Percentiles rank a stretch among this genome's conserved stretches.
These are phyloP conservation scores for Uloborus diversus DNA, from an alignment of 1,140 invertebrate species.

Conservation along the genomic window DNA sequence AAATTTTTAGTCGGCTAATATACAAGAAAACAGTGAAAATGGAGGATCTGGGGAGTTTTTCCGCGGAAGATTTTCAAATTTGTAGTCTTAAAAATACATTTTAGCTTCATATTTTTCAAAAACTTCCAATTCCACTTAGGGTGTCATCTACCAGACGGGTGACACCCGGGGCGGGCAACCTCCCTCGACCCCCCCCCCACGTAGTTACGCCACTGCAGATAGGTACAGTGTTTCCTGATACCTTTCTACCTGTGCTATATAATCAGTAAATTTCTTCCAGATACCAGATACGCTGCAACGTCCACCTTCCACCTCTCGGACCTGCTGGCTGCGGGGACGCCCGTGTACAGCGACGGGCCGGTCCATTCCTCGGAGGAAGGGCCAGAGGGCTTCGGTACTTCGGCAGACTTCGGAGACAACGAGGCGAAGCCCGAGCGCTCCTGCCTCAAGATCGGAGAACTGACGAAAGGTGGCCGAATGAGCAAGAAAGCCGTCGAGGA, in stretches of 20 bases:
- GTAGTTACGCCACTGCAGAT: no score
- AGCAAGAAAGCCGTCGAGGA: slow-evolving; percentile 32
- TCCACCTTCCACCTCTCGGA: slow-evolving; percentile 35
- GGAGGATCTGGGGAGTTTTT: no score
- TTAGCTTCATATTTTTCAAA: no score
- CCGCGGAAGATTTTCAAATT: no score
- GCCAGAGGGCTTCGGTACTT: slow-evolving; percentile 37
- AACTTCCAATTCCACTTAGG: no score
- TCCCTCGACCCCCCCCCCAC: no score
- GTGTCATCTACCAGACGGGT: no score
- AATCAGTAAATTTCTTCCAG: slow-evolving; percentile 14
- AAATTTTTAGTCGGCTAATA: no score
- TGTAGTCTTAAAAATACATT: no score
- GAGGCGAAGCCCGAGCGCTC: slow-evolving; percentile 24
- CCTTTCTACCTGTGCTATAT: background rate
- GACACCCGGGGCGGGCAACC: no score
- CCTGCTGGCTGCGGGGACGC: slow-evolving; percentile 6
- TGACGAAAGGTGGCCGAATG: background rate
- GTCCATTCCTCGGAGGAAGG: slow-evolving; percentile 27
- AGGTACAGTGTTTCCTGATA: background rate
- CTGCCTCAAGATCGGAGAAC: slow-evolving; percentile 31
- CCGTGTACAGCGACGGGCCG: slow-evolving; percentile 30
- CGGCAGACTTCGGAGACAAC: slow-evolving; percentile 39
- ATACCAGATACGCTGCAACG: slow-evolving; percentile 30
- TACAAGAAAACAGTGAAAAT: no score